Conservation (phyloP, 2,888 invertebrate genomes). For the Octodonta nipae region DNA sequence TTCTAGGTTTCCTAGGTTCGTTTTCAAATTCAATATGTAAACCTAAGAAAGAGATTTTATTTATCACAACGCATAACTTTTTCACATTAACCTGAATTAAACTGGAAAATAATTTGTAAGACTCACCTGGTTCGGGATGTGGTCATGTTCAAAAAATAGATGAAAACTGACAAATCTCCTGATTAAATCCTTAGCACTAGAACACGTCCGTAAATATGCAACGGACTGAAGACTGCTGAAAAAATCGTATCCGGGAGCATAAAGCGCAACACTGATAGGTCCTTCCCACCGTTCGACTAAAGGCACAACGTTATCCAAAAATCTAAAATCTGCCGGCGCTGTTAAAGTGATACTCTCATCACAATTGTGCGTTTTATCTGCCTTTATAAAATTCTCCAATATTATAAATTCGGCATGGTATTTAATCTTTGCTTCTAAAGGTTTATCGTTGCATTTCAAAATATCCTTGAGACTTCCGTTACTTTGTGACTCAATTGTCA, state of each 20-base stretch:
- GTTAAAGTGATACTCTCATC: conserved; percentile 18
- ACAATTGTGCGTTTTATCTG: conserved; percentile 13
- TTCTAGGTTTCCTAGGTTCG: no score
- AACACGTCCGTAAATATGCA: conserved; percentile 61
- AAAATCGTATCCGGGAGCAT: conserved; percentile 71
- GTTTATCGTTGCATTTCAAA: conserved; percentile 9
- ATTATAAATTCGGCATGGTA: conserved; percentile 50
- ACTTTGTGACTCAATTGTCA: no score
- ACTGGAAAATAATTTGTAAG: no score
- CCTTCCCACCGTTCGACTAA: conserved; percentile 72
- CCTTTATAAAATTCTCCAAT: conserved; percentile 64
- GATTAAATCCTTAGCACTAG: conserved; percentile 50
- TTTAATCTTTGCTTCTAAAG: conserved; percentile 7
- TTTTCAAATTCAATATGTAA: no score
- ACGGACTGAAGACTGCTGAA: conserved; percentile 59
- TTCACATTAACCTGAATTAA: no score
- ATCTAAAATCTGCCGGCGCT: conserved; percentile 39
- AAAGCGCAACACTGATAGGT: conserved; percentile 63
- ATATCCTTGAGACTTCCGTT: not conserved
- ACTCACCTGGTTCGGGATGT: conserved; percentile 49
- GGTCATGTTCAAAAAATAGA: conserved; percentile 66
- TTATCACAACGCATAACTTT: no score
- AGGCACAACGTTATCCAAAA: conserved; percentile 71
- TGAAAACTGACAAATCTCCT: conserved; percentile 68
- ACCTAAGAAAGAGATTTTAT: no score